Evolutionary conservation across 2,797 vertebrate species (phyloP).

Genomic region (Poecilia velifera): DNA sequence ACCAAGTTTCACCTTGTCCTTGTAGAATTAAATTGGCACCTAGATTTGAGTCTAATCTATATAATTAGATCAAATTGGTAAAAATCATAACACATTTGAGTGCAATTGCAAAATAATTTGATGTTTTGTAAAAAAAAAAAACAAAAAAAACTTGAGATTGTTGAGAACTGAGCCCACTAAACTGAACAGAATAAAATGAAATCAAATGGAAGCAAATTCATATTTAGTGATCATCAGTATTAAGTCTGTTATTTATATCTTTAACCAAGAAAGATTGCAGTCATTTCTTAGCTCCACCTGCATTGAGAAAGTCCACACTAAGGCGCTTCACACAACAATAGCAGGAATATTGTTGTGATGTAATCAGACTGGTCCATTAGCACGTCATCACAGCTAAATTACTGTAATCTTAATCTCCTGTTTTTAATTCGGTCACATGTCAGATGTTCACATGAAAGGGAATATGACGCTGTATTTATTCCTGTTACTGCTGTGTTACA

Average conservation of each 20-base stretch:
- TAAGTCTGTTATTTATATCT: background rate
- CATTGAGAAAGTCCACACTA: background rate
- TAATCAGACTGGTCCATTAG: background rate
- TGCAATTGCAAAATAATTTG: background rate
- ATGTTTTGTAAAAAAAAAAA: background rate
- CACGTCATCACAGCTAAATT: background rate
- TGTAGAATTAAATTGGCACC: background rate
- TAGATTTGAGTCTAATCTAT: background rate
- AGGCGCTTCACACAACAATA: background rate
- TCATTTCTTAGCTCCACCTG: background rate
- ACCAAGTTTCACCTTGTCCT: background rate
- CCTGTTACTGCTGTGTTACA: conserved; percentile 43
- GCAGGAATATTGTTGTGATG: background rate
- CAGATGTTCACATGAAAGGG: background rate
- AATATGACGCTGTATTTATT: background rate
- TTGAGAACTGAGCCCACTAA: background rate
- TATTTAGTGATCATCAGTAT: background rate
- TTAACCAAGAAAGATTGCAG: background rate
- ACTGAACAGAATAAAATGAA: background rate
- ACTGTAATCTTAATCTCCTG: background rate
- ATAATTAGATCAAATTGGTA: background rate
- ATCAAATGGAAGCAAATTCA: background rate
- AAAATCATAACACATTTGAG: background rate
- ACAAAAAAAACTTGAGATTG: background rate
- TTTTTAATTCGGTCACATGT: background rate